Conservation (phyloP, 2,797 vertebrate genomes). For the Cyprinodon diabolis region DNA sequence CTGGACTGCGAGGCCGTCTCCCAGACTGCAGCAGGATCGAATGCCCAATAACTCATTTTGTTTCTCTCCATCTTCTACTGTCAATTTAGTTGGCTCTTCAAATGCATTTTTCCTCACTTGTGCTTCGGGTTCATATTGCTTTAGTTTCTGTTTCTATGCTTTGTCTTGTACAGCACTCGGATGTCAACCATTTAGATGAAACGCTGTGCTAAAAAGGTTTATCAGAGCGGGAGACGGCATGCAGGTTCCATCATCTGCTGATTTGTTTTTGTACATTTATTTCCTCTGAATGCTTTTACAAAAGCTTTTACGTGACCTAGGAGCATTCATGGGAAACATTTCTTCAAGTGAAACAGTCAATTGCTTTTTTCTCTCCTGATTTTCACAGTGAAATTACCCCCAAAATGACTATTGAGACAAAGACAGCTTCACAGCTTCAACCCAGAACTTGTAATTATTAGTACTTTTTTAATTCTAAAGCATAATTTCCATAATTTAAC, state of each 20-base stretch:
- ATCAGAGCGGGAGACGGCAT: conserved; percentile 3
- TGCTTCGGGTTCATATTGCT: conserved; percentile 39
- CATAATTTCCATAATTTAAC: not conserved
- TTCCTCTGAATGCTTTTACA: not conserved
- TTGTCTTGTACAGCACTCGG: not conserved
- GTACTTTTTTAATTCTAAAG: not conserved
- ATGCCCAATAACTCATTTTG: conserved; percentile 45
- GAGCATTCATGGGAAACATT: not conserved
- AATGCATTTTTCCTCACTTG: conserved; percentile 34
- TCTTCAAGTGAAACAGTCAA: not conserved
- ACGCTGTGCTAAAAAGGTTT: conserved; percentile 16
- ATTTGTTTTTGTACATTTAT: conserved; percentile 12
- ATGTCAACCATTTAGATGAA: conserved; percentile 36
- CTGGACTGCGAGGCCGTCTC: conserved; percentile 17
- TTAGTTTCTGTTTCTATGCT: conserved; percentile 39
- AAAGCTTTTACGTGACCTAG: not conserved
- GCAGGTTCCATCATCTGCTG: conserved; percentile 1
- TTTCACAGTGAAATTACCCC: conserved; percentile 7
- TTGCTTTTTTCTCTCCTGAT: not conserved
- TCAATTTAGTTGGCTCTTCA: conserved; percentile 36
- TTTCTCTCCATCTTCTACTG: conserved; percentile 37
- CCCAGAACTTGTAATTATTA: not conserved
- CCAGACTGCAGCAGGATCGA: conserved; percentile 9
- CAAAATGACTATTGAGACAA: not conserved
- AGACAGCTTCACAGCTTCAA: not conserved